Evolutionary conservation across 2,797 vertebrate species (phyloP).

Genomic region (Chelon labrosus): DNA sequence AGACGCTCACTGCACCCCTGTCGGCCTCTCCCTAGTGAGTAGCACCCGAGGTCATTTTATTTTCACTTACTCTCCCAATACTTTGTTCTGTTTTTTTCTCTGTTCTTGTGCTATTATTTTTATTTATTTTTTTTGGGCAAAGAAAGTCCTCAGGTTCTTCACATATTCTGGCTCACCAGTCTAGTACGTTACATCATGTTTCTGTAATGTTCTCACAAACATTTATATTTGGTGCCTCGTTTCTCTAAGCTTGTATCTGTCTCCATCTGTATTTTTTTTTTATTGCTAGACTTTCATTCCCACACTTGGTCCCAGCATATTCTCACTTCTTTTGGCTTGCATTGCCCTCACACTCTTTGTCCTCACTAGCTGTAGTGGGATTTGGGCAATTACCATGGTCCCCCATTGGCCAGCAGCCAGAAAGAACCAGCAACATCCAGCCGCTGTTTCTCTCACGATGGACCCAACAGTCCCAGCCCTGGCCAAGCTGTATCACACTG

Average conservation of each 20-base stretch:
- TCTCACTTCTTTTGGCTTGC: constrained; percentile 61
- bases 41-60: constrained; percentile 59
- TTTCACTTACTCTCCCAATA: constrained; percentile 47
- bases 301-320: constrained; percentile 52
- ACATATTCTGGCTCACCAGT: constrained; percentile 40
- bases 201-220: constrained; percentile 19
- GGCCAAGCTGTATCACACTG: constrained; percentile 51
- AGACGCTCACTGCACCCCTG: constrained; percentile 62
- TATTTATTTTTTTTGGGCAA: constrained; percentile 24
- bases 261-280: constrained; percentile 18
- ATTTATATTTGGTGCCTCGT: constrained; percentile 25
- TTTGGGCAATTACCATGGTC: constrained; percentile 78
- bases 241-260: constrained; percentile 22
- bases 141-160: constrained; percentile 15
- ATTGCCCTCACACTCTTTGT: constrained; percentile 58
- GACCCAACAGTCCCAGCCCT: constrained; percentile 39
- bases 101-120: constrained; percentile 19
- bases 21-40: constrained; percentile 76
- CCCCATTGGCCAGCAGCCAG: constrained; percentile 71
- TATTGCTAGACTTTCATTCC: constrained; percentile 48
- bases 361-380: constrained; percentile 72
- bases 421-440: constrained; percentile 59
- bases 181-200: not conserved
- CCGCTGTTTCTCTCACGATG: constrained; percentile 60
- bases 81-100: constrained; percentile 38